Conservation (phyloP, 2,888 invertebrate genomes). For the Seira sanloemensis region DNA sequence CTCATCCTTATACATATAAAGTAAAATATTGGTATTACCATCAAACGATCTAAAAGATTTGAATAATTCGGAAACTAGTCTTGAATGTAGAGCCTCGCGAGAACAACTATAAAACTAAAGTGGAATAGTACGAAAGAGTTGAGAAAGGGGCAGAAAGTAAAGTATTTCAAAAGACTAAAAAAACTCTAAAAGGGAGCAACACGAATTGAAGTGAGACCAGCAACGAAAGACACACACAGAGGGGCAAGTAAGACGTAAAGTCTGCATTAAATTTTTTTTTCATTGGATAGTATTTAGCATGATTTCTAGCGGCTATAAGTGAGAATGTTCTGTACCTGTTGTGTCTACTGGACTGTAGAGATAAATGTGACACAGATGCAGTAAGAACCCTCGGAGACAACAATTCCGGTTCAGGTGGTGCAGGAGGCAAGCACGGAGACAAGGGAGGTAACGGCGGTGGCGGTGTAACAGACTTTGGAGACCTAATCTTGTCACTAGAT, state of each 20-base stretch:
- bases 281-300: background rate
- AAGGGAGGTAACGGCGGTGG: slow-evolving; percentile 70
- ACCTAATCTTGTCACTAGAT: slow-evolving; percentile 65
- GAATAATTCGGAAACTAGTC: background rate
- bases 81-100: too few species aligned
- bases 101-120: too few species aligned
- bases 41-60: background rate
- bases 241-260: background rate
- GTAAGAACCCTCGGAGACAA: slow-evolving; percentile 73
- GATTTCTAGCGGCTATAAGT: background rate
- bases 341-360: slow-evolving; percentile 74
- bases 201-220: background rate
- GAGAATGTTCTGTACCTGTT: slow-evolving; percentile 70
- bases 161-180: background rate
- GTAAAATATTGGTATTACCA: background rate
- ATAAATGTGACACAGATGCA: slow-evolving; percentile 73
- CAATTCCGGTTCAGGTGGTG: slow-evolving; percentile 72
- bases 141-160: background rate
- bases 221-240: background rate
- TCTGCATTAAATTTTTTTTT: background rate
- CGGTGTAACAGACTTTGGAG: slow-evolving; percentile 66
- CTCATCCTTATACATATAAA: background rate
- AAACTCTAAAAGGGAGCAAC: background rate
- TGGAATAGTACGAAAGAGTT: too few species aligned
- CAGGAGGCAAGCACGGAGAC: slow-evolving; percentile 70